Conservation (phyloP, 2,797 vertebrate genomes). For the Sciurus carolinensis region DNA sequence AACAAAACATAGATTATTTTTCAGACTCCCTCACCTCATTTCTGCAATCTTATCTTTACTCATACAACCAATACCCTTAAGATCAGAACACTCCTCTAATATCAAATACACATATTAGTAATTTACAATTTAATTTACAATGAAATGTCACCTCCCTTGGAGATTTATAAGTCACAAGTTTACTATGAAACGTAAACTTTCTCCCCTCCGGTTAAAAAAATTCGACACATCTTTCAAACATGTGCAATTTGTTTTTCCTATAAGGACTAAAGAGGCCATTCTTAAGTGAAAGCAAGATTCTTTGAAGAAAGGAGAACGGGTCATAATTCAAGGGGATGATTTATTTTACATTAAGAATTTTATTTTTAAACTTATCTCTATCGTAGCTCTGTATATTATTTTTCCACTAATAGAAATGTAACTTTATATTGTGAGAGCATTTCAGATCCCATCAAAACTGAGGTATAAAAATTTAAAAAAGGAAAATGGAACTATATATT, state of each 20-base stretch:
- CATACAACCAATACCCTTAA: background rate
- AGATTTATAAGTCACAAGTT: background rate
- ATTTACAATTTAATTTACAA: background rate
- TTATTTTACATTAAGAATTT: constrained; percentile 22
- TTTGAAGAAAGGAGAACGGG: background rate
- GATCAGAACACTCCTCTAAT: background rate
- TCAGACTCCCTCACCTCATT: background rate
- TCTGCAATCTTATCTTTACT: background rate
- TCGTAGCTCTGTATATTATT: background rate
- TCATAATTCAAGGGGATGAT: constrained; percentile 46
- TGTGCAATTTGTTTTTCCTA: background rate
- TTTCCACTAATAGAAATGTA: background rate
- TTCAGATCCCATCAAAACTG: constrained; percentile 13
- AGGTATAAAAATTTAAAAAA: background rate
- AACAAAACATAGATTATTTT: background rate
- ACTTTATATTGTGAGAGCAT: background rate
- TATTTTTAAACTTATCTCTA: background rate
- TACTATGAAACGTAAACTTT: background rate
- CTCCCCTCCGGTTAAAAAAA: background rate
- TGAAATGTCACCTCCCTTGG: background rate
- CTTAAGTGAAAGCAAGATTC: background rate
- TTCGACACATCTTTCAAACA: background rate
- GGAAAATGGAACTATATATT: background rate
- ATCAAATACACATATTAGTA: background rate
- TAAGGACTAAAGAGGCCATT: background rate